Percentiles rank a stretch among this genome's conserved stretches.
Evolutionary conservation across 2,113 vertebrate species (phyloP).

Genomic region (Apistogramma diplotaenia): DNA sequence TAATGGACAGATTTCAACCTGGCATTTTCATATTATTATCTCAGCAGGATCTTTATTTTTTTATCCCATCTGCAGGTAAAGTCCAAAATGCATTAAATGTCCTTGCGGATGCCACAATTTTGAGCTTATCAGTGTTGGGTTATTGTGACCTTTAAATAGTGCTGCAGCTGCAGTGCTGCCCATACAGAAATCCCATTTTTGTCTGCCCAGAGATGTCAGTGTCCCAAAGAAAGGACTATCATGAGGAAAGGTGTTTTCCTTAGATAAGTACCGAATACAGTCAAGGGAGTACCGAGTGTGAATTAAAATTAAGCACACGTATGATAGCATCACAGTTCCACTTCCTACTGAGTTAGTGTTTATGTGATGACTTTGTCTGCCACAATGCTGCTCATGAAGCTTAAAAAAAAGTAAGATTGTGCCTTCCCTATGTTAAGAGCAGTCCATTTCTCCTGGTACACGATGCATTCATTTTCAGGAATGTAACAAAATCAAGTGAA

Average conservation of each 20-base stretch:
- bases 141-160: constrained; percentile 76
- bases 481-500: neutral
- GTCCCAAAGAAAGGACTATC: constrained; percentile 66
- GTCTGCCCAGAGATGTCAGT: constrained; percentile 56
- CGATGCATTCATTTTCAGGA: neutral
- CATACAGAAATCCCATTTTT: constrained; percentile 67
- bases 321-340: constrained; percentile 44
- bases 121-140: constrained; percentile 62
- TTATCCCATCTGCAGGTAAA: constrained; percentile 17
- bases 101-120: constrained; percentile 42
- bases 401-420: constrained; percentile 29
- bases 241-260: constrained; percentile 74
- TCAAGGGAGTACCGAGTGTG: constrained; percentile 23
- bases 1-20: neutral
- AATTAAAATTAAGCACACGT: constrained; percentile 58
- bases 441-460: neutral
- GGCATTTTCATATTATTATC: neutral
- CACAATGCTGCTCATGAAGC: constrained; percentile 33
- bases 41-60: neutral
- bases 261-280: constrained; percentile 73
- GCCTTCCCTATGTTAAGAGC: neutral
- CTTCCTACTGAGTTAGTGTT: constrained; percentile 45
- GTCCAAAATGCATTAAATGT: constrained; percentile 18
- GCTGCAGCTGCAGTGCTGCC: constrained; percentile 36
- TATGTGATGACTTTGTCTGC: constrained; percentile 57